Evolutionary conservation across 2,888 invertebrate species (phyloP).

Genomic region (Julus scandinavius): DNA sequence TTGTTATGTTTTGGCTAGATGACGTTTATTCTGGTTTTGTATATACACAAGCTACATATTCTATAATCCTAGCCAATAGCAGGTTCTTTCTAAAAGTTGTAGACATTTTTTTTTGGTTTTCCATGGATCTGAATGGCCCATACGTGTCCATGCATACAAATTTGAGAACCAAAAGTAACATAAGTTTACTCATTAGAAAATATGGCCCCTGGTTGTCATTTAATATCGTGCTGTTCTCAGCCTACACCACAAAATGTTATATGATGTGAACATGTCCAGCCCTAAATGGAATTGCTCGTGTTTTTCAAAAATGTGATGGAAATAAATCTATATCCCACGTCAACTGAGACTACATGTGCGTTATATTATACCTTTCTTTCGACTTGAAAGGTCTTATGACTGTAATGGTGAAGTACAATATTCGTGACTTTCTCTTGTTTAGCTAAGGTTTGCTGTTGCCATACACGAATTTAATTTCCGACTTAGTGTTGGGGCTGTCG

Average conservation of each 20-base stretch:
- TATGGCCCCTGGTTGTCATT: neutral
- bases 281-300: slow-evolving; percentile 2
- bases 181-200: neutral
- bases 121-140: neutral
- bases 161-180: neutral
- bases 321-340: neutral
- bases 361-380: neutral
- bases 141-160: neutral
- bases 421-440: slow-evolving; percentile 2
- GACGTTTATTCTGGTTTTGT: slow-evolving; percentile 15
- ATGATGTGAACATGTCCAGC: neutral
- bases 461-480: neutral
- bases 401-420: neutral
- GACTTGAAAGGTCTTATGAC: neutral
- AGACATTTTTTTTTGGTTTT: neutral
- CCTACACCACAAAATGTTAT: neutral
- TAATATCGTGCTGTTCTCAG: slow-evolving; percentile 4
- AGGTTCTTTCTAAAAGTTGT: neutral
- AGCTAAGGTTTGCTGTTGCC: too few relatives aligned
- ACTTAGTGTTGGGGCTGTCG: neutral
- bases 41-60: neutral
- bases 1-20: neutral
- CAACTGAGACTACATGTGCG: slow-evolving; percentile 21
- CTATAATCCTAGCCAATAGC: neutral
- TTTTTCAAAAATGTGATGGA: neutral